Conservation (phyloP, 2,113 vertebrate genomes). For the Epinephelus lanceolatus region DNA sequence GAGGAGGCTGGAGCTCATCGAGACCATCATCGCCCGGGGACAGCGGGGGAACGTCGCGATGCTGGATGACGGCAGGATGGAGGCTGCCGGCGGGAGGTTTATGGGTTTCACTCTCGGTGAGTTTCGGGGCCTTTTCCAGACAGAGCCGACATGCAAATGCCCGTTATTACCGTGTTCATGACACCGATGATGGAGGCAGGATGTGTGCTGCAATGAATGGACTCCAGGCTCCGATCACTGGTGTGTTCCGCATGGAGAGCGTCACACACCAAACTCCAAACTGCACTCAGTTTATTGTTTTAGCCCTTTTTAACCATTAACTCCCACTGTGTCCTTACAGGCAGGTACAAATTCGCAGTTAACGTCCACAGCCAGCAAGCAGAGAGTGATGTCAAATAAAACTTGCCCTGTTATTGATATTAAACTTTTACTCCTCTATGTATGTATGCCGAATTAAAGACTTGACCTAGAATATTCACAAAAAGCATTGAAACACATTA, state of each 20-base stretch:
- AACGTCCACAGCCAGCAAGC: background rate
- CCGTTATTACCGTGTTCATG: too few relatives aligned
- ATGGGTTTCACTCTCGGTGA: slow-evolving; percentile 45
- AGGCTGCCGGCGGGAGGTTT: slow-evolving; percentile 13
- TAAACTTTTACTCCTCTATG: too few relatives aligned
- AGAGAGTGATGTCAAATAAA: background rate
- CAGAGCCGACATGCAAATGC: background rate
- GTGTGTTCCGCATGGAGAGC: background rate
- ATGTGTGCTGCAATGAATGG: background rate
- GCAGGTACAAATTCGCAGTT: background rate
- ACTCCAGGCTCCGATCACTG: background rate
- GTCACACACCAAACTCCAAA: background rate
- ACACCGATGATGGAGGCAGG: background rate
- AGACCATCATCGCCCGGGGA: slow-evolving; percentile 71
- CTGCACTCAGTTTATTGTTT: background rate
- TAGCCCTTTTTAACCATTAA: background rate
- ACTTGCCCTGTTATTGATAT: background rate
- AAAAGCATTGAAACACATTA: background rate
- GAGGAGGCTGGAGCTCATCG: slow-evolving; percentile 74
- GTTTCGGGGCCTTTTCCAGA: background rate
- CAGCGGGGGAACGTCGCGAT: slow-evolving; percentile 28
- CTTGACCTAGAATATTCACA: background rate
- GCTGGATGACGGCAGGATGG: slow-evolving; percentile 7
- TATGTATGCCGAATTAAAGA: background rate
- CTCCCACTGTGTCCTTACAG: background rate